Conservation (phyloP, 2,797 vertebrate species). For the Rhadinocentrus ornatus region DNA sequence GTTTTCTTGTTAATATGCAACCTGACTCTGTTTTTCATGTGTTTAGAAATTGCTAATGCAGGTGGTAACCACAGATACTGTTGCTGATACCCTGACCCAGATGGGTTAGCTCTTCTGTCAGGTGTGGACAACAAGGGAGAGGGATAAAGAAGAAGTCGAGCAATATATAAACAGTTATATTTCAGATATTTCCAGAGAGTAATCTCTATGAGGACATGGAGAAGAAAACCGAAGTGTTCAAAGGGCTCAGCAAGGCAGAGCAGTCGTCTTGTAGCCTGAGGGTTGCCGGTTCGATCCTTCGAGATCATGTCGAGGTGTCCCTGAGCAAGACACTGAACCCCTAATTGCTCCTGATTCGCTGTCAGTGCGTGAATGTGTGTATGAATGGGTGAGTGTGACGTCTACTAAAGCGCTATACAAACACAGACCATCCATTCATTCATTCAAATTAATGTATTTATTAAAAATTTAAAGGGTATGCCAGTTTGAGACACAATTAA, state of each 20-base stretch:
- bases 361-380: not conserved
- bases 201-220: not conserved
- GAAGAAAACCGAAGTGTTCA: not conserved
- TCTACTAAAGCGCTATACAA: too few species aligned
- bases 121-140: not conserved
- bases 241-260: too few species aligned
- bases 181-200: too few species aligned
- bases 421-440: too few species aligned
- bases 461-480: not conserved
- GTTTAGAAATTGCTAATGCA: slow-evolving; percentile 3
- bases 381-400: not conserved
- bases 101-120: slow-evolving; percentile 12
- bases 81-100: slow-evolving; percentile 21
- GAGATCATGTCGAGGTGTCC: too few species aligned
- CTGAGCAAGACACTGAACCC: too few species aligned
- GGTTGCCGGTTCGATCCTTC: too few species aligned
- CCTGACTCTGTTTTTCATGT: slow-evolving; percentile 28
- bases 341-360: too few species aligned
- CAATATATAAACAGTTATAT: too few species aligned
- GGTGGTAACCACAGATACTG: slow-evolving; percentile 39
- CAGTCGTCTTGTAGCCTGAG: too few species aligned
- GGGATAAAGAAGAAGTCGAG: not conserved
- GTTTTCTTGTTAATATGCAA: slow-evolving; percentile 50
- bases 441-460: too few species aligned
- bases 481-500: not conserved